Conservation (phyloP, 1,140 invertebrate genomes). For the Drepana arcuata region DNA sequence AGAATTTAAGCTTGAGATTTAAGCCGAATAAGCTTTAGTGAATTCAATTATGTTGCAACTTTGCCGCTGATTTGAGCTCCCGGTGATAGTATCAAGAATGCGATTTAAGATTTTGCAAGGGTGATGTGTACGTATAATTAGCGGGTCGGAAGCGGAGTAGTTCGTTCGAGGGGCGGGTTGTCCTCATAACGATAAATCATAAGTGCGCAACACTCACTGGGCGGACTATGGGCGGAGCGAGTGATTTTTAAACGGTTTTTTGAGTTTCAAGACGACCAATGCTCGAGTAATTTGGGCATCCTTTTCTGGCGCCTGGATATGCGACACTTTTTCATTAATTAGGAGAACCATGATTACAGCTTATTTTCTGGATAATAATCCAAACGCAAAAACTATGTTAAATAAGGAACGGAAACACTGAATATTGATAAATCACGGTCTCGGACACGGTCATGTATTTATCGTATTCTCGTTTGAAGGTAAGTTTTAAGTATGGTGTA, state of each 20-base stretch:
- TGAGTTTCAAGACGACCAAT: slow-evolving; percentile 58
- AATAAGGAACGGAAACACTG: too few relatives aligned
- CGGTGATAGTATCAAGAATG: slow-evolving; percentile 32
- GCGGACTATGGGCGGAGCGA: slow-evolving; percentile 60
- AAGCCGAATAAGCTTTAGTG: slow-evolving; percentile 24
- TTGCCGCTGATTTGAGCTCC: slow-evolving; percentile 14
- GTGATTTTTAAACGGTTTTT: slow-evolving; percentile 70
- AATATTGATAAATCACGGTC: too few relatives aligned
- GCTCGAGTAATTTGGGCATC: slow-evolving; percentile 48
- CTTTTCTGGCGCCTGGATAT: slow-evolving; percentile 53
- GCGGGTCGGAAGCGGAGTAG: slow-evolving; percentile 53
- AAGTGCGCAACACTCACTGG: slow-evolving; percentile 57
- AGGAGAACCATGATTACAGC: slow-evolving; percentile 58
- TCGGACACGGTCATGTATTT: too few relatives aligned
- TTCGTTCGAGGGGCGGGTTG: slow-evolving; percentile 61
- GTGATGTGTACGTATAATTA: slow-evolving; percentile 58
- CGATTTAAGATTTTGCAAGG: slow-evolving; percentile 48
- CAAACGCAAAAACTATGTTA: too few relatives aligned
- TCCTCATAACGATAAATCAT: slow-evolving; percentile 66
- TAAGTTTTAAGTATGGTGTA: too few relatives aligned
- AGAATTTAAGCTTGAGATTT: too few relatives aligned
- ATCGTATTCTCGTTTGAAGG: too few relatives aligned
- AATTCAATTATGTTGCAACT: slow-evolving; percentile 22
- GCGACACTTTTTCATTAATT: slow-evolving; percentile 69
- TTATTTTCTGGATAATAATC: slow-evolving; percentile 43